These are phyloP conservation scores for Numida meleagris DNA, from an alignment of 2,113 vertebrate genomes.

Conservation along the genomic window DNA sequence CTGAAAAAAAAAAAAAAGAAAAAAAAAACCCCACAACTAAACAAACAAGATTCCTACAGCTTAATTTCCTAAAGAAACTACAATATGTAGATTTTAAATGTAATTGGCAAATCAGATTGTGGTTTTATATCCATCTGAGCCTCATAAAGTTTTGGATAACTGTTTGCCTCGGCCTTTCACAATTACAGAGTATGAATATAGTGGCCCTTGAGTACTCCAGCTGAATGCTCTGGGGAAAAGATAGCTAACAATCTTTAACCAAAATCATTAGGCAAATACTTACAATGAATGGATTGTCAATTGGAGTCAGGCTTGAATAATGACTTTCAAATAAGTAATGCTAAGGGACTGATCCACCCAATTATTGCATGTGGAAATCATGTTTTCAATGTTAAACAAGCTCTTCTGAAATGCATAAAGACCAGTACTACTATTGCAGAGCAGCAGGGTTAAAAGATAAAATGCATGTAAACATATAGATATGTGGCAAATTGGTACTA, in stretches of 20 bases:
- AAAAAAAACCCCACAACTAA: neutral
- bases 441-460: neutral
- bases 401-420: neutral
- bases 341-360: neutral
- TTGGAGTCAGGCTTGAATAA: neutral
- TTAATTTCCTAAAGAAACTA: neutral
- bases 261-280: slow-evolving; percentile 5
- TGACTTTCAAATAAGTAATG: neutral
- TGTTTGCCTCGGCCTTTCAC: neutral
- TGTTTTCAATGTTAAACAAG: neutral
- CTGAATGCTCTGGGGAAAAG: neutral
- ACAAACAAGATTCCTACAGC: neutral
- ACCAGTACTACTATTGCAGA: neutral
- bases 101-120: neutral
- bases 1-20: neutral
- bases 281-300: neutral
- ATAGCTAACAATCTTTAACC: neutral
- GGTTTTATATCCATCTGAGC: neutral
- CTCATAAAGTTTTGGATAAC: slow-evolving; percentile 1
- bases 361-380: neutral
- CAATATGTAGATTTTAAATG: neutral
- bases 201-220: neutral
- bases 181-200: neutral
- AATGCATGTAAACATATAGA: neutral
- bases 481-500: neutral